Conservation (phyloP, 2,888 invertebrate species). For the Acleris literana region DNA sequence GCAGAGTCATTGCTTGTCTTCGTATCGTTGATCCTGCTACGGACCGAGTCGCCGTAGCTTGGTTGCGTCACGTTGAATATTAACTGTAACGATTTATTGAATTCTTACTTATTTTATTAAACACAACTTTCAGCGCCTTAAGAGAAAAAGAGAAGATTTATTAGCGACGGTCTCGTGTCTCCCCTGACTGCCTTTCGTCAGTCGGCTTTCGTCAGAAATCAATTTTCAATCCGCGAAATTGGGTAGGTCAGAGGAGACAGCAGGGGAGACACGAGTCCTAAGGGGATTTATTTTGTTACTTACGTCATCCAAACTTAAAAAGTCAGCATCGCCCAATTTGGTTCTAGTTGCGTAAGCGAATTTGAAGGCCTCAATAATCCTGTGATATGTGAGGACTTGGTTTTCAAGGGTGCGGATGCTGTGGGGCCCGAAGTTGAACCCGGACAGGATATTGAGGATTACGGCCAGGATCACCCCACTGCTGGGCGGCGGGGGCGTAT, state of each 20-base stretch:
- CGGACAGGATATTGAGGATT: constrained; percentile 91
- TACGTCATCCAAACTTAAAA: constrained; percentile 88
- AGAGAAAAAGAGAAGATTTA: not conserved
- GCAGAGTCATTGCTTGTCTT: constrained; percentile 85
- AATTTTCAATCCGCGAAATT: no score
- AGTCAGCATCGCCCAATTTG: constrained; percentile 92
- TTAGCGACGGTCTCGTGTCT: no score
- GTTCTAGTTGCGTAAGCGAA: constrained; percentile 94
- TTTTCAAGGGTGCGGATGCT: constrained; percentile 81
- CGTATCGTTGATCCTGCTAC: constrained; percentile 85
- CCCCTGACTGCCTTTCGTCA: no score
- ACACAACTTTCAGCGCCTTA: not conserved
- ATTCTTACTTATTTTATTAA: not conserved
- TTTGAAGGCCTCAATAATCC: constrained; percentile 95
- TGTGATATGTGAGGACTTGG: constrained; percentile 89
- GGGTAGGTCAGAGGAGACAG: no score
- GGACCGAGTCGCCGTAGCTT: constrained; percentile 83
- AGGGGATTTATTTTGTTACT: constrained; percentile 27
- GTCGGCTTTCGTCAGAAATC: no score
- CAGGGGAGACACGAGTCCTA: no score
- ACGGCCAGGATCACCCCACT: constrained; percentile 92
- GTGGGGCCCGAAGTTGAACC: constrained; percentile 83
- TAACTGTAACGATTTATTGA: constrained; percentile 69
- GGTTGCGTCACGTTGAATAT: constrained; percentile 84
- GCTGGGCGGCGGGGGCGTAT: constrained; percentile 93